Percentiles rank a stretch among this genome's conserved stretches.
These are phyloP conservation scores for Dallia pectoralis DNA, from an alignment of 2,797 vertebrate genomes.

Conservation along the genomic window DNA sequence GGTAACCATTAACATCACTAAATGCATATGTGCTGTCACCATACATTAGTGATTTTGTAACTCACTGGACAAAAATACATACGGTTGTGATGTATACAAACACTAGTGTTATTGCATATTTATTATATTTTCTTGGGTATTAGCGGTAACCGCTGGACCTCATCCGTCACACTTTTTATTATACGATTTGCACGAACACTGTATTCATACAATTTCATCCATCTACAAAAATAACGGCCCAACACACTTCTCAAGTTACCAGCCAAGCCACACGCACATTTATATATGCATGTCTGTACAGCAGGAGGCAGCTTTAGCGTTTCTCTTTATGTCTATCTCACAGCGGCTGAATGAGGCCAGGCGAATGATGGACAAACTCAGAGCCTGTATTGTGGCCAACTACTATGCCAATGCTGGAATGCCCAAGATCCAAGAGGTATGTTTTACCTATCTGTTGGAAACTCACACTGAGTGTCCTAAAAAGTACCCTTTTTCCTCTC, in stretches of 20 bases:
- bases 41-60: background rate
- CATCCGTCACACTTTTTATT: too few relatives aligned
- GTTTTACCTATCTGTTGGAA: too few relatives aligned
- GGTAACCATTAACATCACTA: slow-evolving; percentile 63
- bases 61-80: background rate
- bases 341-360: slow-evolving; percentile 95
- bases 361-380: slow-evolving; percentile 99
- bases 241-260: too few relatives aligned
- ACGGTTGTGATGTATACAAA: background rate
- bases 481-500: too few relatives aligned
- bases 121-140: background rate
- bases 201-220: too few relatives aligned
- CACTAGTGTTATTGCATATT: background rate
- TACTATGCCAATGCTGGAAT: slow-evolving; percentile 92
- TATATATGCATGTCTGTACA: background rate
- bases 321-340: slow-evolving; percentile 10
- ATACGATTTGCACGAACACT: too few relatives aligned
- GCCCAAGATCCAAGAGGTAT: slow-evolving; percentile 90
- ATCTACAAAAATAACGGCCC: too few relatives aligned
- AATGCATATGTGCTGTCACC: background rate
- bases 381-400: slow-evolving; percentile 97
- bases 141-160: too few relatives aligned
- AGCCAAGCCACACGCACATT: background rate
- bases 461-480: too few relatives aligned
- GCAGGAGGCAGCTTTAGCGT: background rate